phyloP scores from a whole-genome alignment of 92 coral and sea anemone genomes.

The Plumapathes pennacea region DNA sequence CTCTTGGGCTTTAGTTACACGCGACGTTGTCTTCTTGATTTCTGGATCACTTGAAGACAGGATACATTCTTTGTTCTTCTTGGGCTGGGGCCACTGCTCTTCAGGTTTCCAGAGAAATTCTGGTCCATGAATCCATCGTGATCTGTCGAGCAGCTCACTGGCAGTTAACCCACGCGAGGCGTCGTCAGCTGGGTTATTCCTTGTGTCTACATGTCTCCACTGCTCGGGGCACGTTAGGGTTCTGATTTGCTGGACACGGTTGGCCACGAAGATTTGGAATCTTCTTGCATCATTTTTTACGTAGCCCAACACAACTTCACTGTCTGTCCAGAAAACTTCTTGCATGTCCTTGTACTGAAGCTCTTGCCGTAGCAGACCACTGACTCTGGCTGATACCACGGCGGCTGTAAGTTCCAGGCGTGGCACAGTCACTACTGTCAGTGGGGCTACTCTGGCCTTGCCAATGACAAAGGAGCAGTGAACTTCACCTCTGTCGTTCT shows the following conservation, averaged over 20 bases:
- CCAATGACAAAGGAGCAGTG: slow-evolving; percentile 22
- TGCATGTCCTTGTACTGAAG: slow-evolving; percentile 3
- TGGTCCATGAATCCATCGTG: slow-evolving; percentile 33
- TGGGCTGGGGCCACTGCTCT: too few relatives aligned
- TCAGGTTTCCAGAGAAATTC: slow-evolving; percentile 27
- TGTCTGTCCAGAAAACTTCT: slow-evolving; percentile 35
- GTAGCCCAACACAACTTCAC: slow-evolving; percentile 39
- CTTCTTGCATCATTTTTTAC: slow-evolving; percentile 17
- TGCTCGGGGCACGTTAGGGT: slow-evolving; percentile 15
- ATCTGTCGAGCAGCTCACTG: slow-evolving; percentile 3
- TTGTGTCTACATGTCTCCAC: slow-evolving; percentile 36
- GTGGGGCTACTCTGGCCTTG: slow-evolving; percentile 6
- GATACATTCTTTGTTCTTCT: background rate
- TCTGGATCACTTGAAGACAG: slow-evolving; percentile 14
- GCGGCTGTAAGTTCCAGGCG: slow-evolving; percentile 22
- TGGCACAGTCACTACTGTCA: slow-evolving; percentile 1
- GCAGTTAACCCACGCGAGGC: slow-evolving; percentile 27
- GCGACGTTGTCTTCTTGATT: slow-evolving; percentile 1
- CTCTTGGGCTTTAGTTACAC: background rate
- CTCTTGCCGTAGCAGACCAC: slow-evolving; percentile 1
- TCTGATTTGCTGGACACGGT: slow-evolving; percentile 35
- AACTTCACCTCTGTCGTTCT: slow-evolving; percentile 1
- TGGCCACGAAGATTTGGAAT: slow-evolving; percentile 39
- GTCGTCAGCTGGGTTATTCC: slow-evolving; percentile 32
- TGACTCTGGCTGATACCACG: slow-evolving; percentile 6